Conservation (phyloP, 2,113 vertebrate genomes). For the Buteo buteo region DNA sequence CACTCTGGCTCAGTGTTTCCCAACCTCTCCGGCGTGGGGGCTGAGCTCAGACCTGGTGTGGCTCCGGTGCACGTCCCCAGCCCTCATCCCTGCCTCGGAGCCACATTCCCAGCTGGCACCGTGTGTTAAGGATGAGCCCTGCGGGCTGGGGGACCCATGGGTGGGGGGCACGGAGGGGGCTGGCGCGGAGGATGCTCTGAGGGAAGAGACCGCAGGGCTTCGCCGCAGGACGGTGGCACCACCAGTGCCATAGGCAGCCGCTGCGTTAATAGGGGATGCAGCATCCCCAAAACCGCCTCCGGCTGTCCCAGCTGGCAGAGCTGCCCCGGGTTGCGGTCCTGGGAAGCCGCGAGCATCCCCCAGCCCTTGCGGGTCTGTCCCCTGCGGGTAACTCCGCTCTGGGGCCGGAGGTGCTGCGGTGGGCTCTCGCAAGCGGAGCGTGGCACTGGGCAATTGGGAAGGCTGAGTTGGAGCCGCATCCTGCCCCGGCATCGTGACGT, state of each 20-base stretch:
- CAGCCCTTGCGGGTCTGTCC: neutral
- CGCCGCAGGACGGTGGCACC: neutral
- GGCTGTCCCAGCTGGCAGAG: neutral
- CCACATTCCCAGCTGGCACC: fast-evolving
- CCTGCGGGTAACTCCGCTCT: fast-evolving
- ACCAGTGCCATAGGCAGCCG: fast-evolving
- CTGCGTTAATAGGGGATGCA: fast-evolving
- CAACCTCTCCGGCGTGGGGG: neutral
- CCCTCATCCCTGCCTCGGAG: neutral
- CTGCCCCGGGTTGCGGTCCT: neutral
- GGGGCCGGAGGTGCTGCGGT: neutral
- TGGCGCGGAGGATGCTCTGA: neutral
- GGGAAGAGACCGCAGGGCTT: neutral
- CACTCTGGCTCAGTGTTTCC: neutral
- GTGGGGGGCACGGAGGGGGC: neutral
- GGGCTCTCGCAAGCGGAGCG: neutral
- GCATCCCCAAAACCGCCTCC: neutral
- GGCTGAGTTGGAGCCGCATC: fast-evolving
- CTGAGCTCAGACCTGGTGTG: neutral
- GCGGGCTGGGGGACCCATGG: neutral
- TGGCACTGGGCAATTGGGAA: neutral
- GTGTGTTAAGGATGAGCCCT: fast-evolving
- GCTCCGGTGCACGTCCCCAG: fast-evolving
- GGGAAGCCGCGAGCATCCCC: neutral
- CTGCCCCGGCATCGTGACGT: fast-evolving